Base-by-base conservation (phyloP, 92 coral and sea anemone genomes). In the Scolanthus callimorphus region DNA sequence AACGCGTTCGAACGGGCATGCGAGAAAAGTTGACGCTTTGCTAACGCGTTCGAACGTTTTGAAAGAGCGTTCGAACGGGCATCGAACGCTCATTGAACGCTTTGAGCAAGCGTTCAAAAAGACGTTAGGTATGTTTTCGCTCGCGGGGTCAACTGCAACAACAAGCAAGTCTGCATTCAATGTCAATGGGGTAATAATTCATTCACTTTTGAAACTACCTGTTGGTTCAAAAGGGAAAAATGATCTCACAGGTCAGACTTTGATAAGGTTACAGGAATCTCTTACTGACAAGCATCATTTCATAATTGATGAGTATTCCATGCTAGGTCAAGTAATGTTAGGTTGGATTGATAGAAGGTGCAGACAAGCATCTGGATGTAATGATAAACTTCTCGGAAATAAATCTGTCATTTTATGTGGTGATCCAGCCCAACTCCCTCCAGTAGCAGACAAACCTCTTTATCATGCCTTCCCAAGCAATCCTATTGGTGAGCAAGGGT, bases 361-460 rank as follows among this genome's bases (percentile, higher is more conserved):
- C 30, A 62, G 31, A 23, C 69, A 62, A 49, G 69, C 74, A 38
- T 34, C 74, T 0, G 74, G 74, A 19, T 3, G 41, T 27, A 34
- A 55, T 41, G 74, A 67, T 55, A 24, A 67, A 28, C 9, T 67
- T 3, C 63, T 67, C 55, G 74, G 44, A 23, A 20, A 55, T 12
- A 57, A 57, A 30, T 57, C 63, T 1, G 12, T 57, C 2, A 4
- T 57, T 24, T 57, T 57, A 37, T 15, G 17, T 17, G 63, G 49
- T 23, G 66, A 39, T 37, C 11, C 74, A 34, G 65, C 39, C 39
- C 74, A 55, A 37, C 51, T 78, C 28, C 76, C 73, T 23, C 73
- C 84, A 54, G 84, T 69, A 34, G 78, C 78, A 69, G 84, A 70
- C 49, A 78, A 78, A 62, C n/a, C n/a, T n/a, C n/a, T n/a, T n/a